Conservation (phyloP, 1,140 invertebrate genomes). For the Augochlora pura region DNA sequence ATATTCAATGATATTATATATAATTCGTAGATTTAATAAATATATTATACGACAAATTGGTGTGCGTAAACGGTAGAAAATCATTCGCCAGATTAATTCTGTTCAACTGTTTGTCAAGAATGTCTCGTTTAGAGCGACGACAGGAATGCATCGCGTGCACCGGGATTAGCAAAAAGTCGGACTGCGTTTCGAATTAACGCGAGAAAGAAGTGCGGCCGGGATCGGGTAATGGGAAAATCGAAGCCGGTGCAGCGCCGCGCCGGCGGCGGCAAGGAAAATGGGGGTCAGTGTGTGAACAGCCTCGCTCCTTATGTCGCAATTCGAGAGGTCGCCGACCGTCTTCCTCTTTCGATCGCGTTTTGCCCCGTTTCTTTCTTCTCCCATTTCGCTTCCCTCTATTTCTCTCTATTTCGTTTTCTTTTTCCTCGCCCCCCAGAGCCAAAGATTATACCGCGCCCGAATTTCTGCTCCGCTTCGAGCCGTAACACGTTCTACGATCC, state of each 20-base stretch:
- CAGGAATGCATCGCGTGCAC: too few relatives aligned
- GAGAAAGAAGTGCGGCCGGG: background rate
- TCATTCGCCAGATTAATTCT: too few relatives aligned
- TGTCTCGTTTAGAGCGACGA: too few relatives aligned
- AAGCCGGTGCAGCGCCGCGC: slow-evolving; percentile 24
- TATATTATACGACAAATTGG: too few relatives aligned
- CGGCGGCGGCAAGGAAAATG: slow-evolving; percentile 58
- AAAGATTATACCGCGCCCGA: slow-evolving; percentile 3
- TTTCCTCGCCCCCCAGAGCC: too few relatives aligned
- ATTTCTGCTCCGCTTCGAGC: background rate
- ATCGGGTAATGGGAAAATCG: slow-evolving; percentile 38
- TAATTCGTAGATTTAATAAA: too few relatives aligned
- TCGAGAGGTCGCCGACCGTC: slow-evolving; percentile 65
- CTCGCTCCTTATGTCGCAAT: slow-evolving; percentile 64
- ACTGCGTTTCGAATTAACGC: too few relatives aligned
- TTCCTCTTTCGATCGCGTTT: slow-evolving; percentile 42
- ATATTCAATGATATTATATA: too few relatives aligned
- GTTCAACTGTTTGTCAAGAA: too few relatives aligned
- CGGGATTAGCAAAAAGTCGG: too few relatives aligned
- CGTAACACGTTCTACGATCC: background rate
- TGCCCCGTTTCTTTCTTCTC: slow-evolving; percentile 12
- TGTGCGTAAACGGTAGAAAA: too few relatives aligned
- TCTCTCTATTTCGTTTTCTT: background rate
- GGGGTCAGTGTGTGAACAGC: slow-evolving; percentile 75
- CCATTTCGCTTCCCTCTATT: too few relatives aligned